phyloP scores from a whole-genome alignment of 2,113 vertebrate genomes.

The Podiceps cristatus region DNA sequence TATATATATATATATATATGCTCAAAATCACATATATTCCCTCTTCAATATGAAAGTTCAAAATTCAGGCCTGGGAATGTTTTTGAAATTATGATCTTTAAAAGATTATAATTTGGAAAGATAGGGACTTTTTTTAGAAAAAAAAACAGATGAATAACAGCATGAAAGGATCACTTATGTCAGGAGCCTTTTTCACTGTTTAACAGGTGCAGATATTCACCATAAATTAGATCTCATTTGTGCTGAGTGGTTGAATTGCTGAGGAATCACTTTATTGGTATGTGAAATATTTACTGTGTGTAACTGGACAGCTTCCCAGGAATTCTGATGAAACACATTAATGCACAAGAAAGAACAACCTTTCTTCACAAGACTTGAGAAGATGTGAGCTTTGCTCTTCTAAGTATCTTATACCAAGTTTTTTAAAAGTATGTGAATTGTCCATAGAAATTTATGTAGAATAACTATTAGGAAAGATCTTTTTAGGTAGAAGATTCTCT shows the following conservation, averaged over 20 bases:
- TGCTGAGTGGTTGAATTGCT: constrained; percentile 25
- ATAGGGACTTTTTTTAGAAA: background rate
- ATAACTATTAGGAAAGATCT: background rate
- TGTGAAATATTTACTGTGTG: constrained; percentile 39
- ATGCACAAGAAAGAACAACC: background rate
- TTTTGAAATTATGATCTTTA: background rate
- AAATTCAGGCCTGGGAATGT: background rate
- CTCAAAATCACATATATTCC: background rate
- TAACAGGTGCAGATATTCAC: constrained; percentile 43
- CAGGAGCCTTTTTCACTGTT: background rate
- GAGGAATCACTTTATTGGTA: constrained; percentile 29
- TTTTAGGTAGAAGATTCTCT: background rate
- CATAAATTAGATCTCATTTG: constrained; percentile 21
- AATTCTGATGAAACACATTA: constrained; percentile 22
- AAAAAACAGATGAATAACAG: background rate
- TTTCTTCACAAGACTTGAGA: background rate
- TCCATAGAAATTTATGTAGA: background rate
- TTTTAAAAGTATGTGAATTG: background rate
- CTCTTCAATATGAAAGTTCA: background rate
- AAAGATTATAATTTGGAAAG: background rate
- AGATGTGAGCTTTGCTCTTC: background rate
- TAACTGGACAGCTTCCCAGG: background rate
- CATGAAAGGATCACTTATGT: background rate
- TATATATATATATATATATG: no score
- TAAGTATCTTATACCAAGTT: background rate